phyloP scores from a whole-genome alignment of 2,888 invertebrate species.

The Diarsia rubi region DNA sequence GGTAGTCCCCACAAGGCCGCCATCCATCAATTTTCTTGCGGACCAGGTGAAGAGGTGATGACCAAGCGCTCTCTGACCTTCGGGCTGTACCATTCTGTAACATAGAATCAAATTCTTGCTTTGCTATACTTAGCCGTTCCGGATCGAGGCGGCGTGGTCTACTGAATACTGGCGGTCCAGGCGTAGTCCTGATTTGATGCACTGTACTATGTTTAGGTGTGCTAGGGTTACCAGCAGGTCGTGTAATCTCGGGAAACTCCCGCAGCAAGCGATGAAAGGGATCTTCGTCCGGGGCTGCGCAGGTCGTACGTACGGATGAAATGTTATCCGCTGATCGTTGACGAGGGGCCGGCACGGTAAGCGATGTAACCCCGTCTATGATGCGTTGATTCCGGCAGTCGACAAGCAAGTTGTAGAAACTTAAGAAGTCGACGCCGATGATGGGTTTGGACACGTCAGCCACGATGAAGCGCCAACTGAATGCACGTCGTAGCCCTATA shows the following conservation, averaged over 20 bases:
- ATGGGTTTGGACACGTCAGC: too few species aligned
- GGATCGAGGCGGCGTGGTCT: background rate
- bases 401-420: too few species aligned
- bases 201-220: conserved; percentile 39
- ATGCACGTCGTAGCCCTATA: too few species aligned
- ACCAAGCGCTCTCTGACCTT: background rate
- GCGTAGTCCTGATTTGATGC: conserved; percentile 18
- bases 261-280: too few species aligned
- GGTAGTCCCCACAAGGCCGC: conserved; percentile 3
- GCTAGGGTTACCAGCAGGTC: conserved; percentile 42
- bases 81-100: background rate
- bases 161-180: background rate
- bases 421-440: too few species aligned
- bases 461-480: too few species aligned
- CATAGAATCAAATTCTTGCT: conserved; percentile 4
- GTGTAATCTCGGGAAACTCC: conserved; percentile 48
- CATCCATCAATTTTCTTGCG: conserved; percentile 5
- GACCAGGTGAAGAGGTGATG: conserved; percentile 1
- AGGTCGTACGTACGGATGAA: too few species aligned
- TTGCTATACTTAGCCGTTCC: background rate
- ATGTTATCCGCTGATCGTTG: too few species aligned
- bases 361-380: too few species aligned
- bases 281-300: too few species aligned
- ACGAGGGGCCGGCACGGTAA: too few species aligned
- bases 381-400: too few species aligned